Conservation (phyloP, 1,140 invertebrate genomes). For the Eriosoma lanigerum region DNA sequence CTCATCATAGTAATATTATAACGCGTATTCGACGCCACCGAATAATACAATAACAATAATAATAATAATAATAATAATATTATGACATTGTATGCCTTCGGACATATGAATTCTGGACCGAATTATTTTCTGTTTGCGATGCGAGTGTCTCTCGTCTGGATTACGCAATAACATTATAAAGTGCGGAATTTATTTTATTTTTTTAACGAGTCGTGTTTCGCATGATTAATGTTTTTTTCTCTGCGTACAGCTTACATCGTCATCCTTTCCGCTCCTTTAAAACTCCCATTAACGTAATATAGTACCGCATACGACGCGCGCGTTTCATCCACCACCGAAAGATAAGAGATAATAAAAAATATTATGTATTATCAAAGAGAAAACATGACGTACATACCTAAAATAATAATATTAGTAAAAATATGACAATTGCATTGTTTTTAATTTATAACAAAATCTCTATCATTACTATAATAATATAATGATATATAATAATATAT, state of each 20-base stretch:
- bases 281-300: too few species aligned
- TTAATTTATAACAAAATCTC: too few species aligned
- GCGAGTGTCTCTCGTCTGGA: neutral
- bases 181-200: neutral
- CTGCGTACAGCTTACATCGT: too few species aligned
- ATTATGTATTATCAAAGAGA: too few species aligned
- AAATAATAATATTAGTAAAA: too few species aligned
- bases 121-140: neutral
- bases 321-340: neutral
- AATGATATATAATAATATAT: too few species aligned
- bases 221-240: conserved; percentile 25
- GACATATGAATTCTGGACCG: conserved; percentile 4
- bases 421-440: too few species aligned
- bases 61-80: neutral
- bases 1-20: neutral
- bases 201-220: conserved; percentile 13
- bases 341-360: too few species aligned
- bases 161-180: neutral
- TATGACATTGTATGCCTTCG: neutral
- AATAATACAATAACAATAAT: neutral
- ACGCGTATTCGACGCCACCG: neutral
- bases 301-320: too few species aligned
- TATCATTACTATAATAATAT: too few species aligned
- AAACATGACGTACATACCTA: too few species aligned
- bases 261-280: neutral